Evolutionary conservation across 2,888 invertebrate genomes (phyloP), one percentile per base, ranked within the genome.

Genomic region (Megastigmus dorsalis): DNA sequence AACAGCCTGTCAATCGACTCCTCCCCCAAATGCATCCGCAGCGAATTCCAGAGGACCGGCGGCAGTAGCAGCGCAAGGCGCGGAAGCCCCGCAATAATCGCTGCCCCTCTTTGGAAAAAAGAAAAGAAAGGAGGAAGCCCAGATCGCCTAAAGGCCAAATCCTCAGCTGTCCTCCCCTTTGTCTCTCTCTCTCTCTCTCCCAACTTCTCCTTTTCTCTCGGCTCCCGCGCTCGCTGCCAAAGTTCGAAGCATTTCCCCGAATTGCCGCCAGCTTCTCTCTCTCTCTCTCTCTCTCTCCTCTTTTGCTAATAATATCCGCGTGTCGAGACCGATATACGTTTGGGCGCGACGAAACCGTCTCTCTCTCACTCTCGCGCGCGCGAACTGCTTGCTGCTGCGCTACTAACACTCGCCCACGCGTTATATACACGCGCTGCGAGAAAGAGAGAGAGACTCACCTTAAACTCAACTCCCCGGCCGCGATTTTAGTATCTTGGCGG

Each of bases 401-500:
- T n/a, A n/a, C n/a, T n/a, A n/a, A n/a, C n/a, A n/a, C n/a, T 54
- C 62, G 69, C 60, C 41, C 57, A 45, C 69, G 41, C 62, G n/a
- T n/a, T n/a, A n/a, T n/a, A n/a, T n/a, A n/a, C 5, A n/a, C 38
- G 45, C 69, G 20, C 20, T 28, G 41, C 52, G n/a, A n/a, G n/a
- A n/a, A n/a, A n/a, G n/a, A n/a, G n/a, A n/a, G n/a, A n/a, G n/a
- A n/a, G n/a, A n/a, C 70, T 73, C 73, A 72, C 76, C 73, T 72
- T 50, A 65, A 69, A 62, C 20, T 10, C 69, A 33, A 15, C 18
- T 23, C 43, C 43, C 43, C 33, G 30, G 43, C 20, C 80, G 75
- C 77, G 74, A 81, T 80, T 83, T 83, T 80, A 84, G 84, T 84
- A 79, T 80, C 75, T 73, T 78, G 78, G 75, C 80, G 81, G 78